Percentiles rank a stretch among this genome's conserved stretches.
Conservation (phyloP, 2,113 vertebrate genomes). For the Perca fluviatilis region DNA sequence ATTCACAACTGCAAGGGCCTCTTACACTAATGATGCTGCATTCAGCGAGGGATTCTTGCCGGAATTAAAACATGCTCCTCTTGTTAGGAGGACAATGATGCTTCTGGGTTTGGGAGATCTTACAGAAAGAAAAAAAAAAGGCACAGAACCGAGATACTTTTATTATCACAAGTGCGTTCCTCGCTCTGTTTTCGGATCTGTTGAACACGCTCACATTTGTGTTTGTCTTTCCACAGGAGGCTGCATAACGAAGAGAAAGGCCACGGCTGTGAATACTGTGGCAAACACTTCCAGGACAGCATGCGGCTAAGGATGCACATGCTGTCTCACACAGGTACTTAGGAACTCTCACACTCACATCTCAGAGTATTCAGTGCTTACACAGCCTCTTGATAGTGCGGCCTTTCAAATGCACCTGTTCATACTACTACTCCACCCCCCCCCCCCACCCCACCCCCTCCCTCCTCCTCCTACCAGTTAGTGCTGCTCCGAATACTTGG, state of each 20-base stretch:
- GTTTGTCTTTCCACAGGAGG: constrained; percentile 87
- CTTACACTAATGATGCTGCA: constrained; percentile 77
- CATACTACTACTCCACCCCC: constrained; percentile 25
- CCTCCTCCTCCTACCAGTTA: constrained; percentile 34
- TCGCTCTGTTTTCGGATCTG: constrained; percentile 14
- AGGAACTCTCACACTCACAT: constrained; percentile 59
- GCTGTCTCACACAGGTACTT: constrained; percentile 97
- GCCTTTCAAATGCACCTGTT: constrained; percentile 81
- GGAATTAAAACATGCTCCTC: constrained; percentile 76
- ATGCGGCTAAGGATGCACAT: constrained; percentile 98
- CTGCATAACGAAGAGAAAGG: constrained; percentile 97
- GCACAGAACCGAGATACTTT: constrained; percentile 44
- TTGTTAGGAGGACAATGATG: constrained; percentile 72
- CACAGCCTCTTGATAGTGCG: constrained; percentile 62
- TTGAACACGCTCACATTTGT: constrained; percentile 55
- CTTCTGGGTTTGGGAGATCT: constrained; percentile 67
- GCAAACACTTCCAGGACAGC: constrained; percentile 98
- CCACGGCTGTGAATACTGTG: constrained; percentile 96
- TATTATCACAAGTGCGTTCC: constrained; percentile 47
- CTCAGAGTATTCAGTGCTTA: constrained; percentile 49
- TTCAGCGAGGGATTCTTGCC: constrained; percentile 70
- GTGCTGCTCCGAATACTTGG: constrained; percentile 65
- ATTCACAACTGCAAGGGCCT: constrained; percentile 80
- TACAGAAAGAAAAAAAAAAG: constrained; percentile 24
- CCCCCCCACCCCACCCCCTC: background rate